Conservation (phyloP, 2,888 invertebrate genomes). For the Cheilosia vulpina region DNA sequence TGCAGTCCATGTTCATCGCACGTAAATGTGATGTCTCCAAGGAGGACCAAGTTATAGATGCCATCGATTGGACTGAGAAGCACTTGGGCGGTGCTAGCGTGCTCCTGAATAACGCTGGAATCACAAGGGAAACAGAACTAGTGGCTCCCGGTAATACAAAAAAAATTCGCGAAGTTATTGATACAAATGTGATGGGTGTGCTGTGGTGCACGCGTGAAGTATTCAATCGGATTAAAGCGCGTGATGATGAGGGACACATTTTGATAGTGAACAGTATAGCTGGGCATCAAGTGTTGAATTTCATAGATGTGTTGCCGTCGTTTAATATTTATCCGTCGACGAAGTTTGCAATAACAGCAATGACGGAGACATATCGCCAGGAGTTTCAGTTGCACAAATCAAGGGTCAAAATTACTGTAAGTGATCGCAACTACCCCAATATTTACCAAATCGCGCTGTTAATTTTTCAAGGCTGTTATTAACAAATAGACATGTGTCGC, state of each 20-base stretch:
- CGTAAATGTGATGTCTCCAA: constrained; percentile 85
- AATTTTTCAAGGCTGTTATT: too few relatives aligned
- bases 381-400: constrained; percentile 82
- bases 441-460: too few relatives aligned
- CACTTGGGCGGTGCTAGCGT: constrained; percentile 85
- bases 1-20: constrained; percentile 82
- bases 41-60: constrained; percentile 85
- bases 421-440: constrained; percentile 15
- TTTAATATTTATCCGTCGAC: constrained; percentile 83
- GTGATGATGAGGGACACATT: constrained; percentile 84
- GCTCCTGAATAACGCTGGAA: constrained; percentile 86
- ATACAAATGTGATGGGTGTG: constrained; percentile 84
- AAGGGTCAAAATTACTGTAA: constrained; percentile 80
- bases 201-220: constrained; percentile 84
- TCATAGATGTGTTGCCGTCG: constrained; percentile 81
- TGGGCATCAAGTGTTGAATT: constrained; percentile 82
- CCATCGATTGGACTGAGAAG: constrained; percentile 85
- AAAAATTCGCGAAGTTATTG: constrained; percentile 82
- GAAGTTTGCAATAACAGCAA: constrained; percentile 83
- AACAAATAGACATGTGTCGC: too few relatives aligned
- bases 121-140: constrained; percentile 80
- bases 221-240: constrained; percentile 84
- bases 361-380: constrained; percentile 82
- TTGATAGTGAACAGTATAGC: constrained; percentile 84
- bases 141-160: constrained; percentile 80